Percentiles rank a stretch among this genome's conserved stretches.
Conservation (phyloP, 1,140 invertebrate species). For the Linepithema humile region DNA sequence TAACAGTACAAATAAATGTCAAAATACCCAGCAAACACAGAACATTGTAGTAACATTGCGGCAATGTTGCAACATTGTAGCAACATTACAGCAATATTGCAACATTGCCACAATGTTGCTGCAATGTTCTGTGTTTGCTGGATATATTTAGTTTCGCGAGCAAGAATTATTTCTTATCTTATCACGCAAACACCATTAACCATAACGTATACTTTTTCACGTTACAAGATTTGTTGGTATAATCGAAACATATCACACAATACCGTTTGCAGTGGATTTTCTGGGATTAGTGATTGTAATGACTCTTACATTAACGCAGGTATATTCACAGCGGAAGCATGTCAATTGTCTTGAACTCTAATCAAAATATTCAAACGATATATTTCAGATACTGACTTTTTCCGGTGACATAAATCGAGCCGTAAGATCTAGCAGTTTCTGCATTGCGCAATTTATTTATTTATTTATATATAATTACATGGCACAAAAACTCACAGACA, state of each 20-base stretch:
- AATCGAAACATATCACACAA: slow-evolving; percentile 8
- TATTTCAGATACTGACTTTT: background rate
- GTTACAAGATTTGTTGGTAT: slow-evolving; percentile 7
- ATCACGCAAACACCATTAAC: background rate
- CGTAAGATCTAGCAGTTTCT: background rate
- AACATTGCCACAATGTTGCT: no score
- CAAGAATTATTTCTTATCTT: background rate
- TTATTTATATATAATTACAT: background rate
- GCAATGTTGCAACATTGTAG: no score
- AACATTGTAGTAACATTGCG: no score
- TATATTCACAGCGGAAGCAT: background rate
- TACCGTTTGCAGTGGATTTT: slow-evolving; percentile 11
- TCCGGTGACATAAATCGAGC: background rate
- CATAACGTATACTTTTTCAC: background rate
- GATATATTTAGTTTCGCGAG: background rate
- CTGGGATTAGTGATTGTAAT: background rate
- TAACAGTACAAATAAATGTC: no score
- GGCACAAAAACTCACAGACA: background rate
- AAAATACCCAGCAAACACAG: no score
- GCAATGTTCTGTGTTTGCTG: no score
- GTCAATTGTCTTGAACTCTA: background rate
- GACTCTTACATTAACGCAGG: background rate
- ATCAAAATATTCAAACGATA: background rate
- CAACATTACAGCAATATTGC: no score
- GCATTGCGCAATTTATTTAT: background rate